A percentile compares a stretch with the other conserved stretches of the same genome.
Conservation (phyloP, 2,113 vertebrate species). For the Vulpes ferrilata region DNA sequence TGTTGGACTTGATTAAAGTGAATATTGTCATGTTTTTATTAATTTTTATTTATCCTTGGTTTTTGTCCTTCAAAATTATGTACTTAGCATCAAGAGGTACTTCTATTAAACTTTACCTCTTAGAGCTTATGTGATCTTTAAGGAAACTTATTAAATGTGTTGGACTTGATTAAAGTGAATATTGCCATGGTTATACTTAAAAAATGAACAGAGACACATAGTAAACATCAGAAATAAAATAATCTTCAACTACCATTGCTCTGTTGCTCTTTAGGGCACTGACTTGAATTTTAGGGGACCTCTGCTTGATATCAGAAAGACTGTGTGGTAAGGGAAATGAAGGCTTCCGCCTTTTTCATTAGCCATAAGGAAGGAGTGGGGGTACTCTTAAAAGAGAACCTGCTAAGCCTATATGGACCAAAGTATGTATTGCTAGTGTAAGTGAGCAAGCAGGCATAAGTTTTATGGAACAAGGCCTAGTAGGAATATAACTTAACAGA, state of each 20-base stretch:
- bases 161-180: not conserved
- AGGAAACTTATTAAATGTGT: not conserved
- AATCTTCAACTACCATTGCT: not conserved
- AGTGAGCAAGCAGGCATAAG: not conserved
- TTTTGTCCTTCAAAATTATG: slow-evolving; percentile 25
- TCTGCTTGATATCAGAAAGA: slow-evolving; percentile 3
- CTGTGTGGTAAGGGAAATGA: not conserved
- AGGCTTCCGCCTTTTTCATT: not conserved
- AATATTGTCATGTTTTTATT: not conserved
- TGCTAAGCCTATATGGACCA: not conserved
- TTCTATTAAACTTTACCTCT: not conserved
- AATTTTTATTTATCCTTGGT: too few species aligned
- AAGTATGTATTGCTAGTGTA: not conserved
- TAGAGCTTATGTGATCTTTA: slow-evolving; percentile 14
- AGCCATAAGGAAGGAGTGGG: not conserved
- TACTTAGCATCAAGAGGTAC: slow-evolving; percentile 11
- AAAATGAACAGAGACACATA: not conserved
- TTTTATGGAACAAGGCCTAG: slow-evolving; percentile 26
- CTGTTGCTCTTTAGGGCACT: not conserved
- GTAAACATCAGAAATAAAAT: not conserved
- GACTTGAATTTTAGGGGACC: slow-evolving; percentile 11
- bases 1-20: not conserved
- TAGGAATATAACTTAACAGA: not conserved
- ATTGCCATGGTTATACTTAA: not conserved
- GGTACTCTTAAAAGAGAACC: not conserved